Evolutionary conservation across 2,888 invertebrate genomes (phyloP), one percentile per base, ranked within the genome.

Genomic region (Oxycera nigricornis): DNA sequence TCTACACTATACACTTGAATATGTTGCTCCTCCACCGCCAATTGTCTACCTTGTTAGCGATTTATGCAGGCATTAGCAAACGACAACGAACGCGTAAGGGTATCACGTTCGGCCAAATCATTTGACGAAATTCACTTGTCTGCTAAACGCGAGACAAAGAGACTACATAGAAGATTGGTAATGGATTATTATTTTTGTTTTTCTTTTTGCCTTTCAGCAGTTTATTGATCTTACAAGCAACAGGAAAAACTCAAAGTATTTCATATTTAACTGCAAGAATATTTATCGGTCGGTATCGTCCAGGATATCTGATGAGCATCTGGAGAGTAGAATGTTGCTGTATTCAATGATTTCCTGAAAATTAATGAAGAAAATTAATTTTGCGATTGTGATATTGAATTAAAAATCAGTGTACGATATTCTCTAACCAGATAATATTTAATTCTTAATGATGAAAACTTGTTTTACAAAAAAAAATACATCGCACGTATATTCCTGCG

Each of bases 261-360:
- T 50, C 24, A 22, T 14, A 57, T 70, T 22, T 20, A 20, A 55
- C 9, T 14, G 50, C 22, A 39, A 28, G 17, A 52, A 73, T 46
- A 46, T 52, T 62, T 72, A 76, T 61, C 76, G 50, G 62, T 76
- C 76, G 35, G 74, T 76, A 39, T 65, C 61, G 35, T 76, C 70
- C 68, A n/a, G 6, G 2, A 26, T 28, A 20, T 50, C 50, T 35
- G 55, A 26, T 22, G 30, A 73, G 50, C 39, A 76, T 39, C 61
- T 55, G 52, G 17, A 41, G n/a, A 57, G 65, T 65, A 73, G 57
- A 39, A 22, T 14, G 30, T 74, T 57, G 31, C 75, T 62, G 28
- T 67, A 75, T 28, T 75, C 74, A 46, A 75, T 61, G 14, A 73
- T 75, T 61, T 76, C 76, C 52, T 57, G 39, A 41, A 70, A 73